Conservation (phyloP, 2,888 invertebrate species). For the Monopis laevigella region DNA sequence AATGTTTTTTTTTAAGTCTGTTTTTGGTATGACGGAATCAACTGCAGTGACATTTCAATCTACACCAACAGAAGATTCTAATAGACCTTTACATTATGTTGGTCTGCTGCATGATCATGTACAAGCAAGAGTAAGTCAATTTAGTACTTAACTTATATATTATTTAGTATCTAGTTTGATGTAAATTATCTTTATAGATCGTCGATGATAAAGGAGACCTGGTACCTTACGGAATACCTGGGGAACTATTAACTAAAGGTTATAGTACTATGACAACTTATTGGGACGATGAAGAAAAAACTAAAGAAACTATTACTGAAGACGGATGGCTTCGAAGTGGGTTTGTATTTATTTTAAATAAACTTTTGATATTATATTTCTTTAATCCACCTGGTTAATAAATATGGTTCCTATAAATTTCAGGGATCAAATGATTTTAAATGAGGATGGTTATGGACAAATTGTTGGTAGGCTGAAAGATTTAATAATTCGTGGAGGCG, state of each 20-base stretch:
- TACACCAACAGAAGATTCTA: constrained; percentile 41
- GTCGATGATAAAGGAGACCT: constrained; percentile 64
- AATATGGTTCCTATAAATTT: background rate
- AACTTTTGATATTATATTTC: too few relatives aligned
- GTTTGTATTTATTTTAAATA: constrained; percentile 44
- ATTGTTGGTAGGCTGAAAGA: constrained; percentile 74
- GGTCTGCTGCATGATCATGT: constrained; percentile 64
- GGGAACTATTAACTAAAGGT: constrained; percentile 75
- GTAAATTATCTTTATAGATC: constrained; percentile 38
- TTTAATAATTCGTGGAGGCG: constrained; percentile 75
- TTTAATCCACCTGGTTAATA: background rate
- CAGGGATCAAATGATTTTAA: constrained; percentile 70
- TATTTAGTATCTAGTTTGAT: background rate
- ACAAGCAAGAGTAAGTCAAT: constrained; percentile 51
- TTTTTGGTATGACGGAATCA: constrained; percentile 70
- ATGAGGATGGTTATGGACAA: constrained; percentile 67
- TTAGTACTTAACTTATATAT: background rate
- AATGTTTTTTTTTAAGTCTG: constrained; percentile 21
- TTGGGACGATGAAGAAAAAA: constrained; percentile 74
- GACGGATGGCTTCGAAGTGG: constrained; percentile 79
- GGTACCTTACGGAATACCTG: constrained; percentile 70
- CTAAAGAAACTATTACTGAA: constrained; percentile 66
- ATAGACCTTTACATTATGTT: constrained; percentile 53
- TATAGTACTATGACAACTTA: constrained; percentile 76
- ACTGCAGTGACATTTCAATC: constrained; percentile 63